Base-by-base conservation (phyloP, 2,888 invertebrate genomes). In the Metalampra italica region DNA sequence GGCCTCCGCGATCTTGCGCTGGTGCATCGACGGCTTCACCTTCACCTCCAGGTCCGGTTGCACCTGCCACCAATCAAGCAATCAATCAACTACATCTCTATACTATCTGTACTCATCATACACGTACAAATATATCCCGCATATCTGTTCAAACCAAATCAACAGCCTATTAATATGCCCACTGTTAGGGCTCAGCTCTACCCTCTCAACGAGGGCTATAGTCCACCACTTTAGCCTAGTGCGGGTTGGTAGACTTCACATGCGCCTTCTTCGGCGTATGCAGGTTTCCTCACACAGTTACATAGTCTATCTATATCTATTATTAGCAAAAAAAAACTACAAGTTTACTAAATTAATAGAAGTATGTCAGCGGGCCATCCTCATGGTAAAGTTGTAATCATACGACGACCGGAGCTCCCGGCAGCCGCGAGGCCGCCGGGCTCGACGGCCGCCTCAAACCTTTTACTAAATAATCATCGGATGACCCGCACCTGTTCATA, bases 1-100 rank as follows among this genome's bases (percentile, higher is more conserved):
- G 60, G 97, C 97, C 62, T 90, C 96, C 42, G 96, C 94, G 64
- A 96, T 90, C 72, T 96, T 97, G 43, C 96, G 92, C 69, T 87
- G 56, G 71, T 97, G 93, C 60, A 97, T 92, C 41, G 97, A 97
- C 11, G 97, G 97, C 83, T 98, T 98, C 64, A 98, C 96, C 78
- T 98, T 98, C 41, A 98, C 98, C 46, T 97, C 95, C 62, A 99
- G 90, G 81, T 97, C 97, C 0, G 99, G 98, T 53, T 92, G 92
- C 29, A 92, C 92, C 90, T 90, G 66, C 3, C 22, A 22, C 5
- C 22, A 22, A 22, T 5, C 22, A 22, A 22, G 22, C 3, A 22
- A 22, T 5, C 22, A 30, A 9, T 30, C 5, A 30, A 34, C 34
- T 34, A 34, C 1, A 34, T 34, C 2, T 11, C 34, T 34, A 34